Conservation (phyloP, 1,140 invertebrate genomes). For the Drosophila bocki region DNA sequence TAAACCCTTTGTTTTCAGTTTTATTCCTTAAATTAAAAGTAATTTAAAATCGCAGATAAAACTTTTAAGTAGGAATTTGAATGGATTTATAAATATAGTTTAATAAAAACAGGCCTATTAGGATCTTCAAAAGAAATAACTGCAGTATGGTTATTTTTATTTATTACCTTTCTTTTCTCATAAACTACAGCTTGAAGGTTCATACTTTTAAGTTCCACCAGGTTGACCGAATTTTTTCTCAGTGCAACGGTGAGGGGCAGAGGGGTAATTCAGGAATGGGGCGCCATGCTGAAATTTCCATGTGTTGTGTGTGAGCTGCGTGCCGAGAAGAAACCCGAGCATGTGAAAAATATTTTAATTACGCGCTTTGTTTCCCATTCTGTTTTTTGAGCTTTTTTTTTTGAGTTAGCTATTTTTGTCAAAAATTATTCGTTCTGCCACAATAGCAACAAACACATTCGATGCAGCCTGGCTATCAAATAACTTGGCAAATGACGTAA, state of each 20-base stretch:
- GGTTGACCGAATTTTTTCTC: background rate
- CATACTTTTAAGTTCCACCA: no score
- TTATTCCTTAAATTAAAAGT: background rate
- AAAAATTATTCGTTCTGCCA: slow-evolving; percentile 49
- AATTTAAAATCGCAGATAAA: no score
- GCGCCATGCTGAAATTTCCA: slow-evolving; percentile 29
- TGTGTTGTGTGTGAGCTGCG: slow-evolving; percentile 31
- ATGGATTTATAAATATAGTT: no score
- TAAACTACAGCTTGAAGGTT: background rate
- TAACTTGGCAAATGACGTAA: slow-evolving; percentile 74
- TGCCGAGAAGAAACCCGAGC: slow-evolving; percentile 58
- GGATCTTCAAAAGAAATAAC: background rate
- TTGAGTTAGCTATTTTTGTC: slow-evolving; percentile 69
- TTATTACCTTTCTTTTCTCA: background rate
- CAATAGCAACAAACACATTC: slow-evolving; percentile 31
- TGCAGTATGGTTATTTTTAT: background rate
- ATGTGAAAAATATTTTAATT: slow-evolving; percentile 81
- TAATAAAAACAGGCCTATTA: background rate
- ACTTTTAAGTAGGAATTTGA: no score
- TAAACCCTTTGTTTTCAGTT: no score
- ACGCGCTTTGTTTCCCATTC: slow-evolving; percentile 57
- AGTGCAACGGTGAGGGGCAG: background rate
- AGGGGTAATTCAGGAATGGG: slow-evolving; percentile 4
- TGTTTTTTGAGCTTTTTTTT: slow-evolving; percentile 40
- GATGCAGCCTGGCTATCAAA: slow-evolving; percentile 73